Conservation (phyloP, 2,113 vertebrate species). For the Otocyon megalotis region DNA sequence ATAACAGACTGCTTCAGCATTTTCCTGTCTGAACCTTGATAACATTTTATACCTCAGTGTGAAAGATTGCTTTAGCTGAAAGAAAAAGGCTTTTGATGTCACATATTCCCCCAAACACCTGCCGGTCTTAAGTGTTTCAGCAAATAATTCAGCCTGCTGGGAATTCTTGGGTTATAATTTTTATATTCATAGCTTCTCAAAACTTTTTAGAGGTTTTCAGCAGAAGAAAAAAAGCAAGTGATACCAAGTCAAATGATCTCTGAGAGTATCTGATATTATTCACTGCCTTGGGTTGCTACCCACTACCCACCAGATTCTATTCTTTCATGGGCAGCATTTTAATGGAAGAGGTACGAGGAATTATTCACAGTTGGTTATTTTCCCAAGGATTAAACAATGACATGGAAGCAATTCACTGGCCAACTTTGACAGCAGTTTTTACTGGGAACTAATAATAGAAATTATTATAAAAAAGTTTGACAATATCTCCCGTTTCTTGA, state of each 20-base stretch:
- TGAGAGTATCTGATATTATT: not conserved
- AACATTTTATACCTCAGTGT: conserved; percentile 24
- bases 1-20: conserved; percentile 37
- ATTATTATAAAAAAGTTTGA: conserved; percentile 17
- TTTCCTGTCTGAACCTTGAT: conserved; percentile 36
- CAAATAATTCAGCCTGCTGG: conserved; percentile 54
- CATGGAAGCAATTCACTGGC: not conserved
- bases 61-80: conserved; percentile 15
- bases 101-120: conserved; percentile 62
- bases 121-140: conserved; percentile 32
- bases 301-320: not conserved
- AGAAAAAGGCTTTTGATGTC: conserved; percentile 63
- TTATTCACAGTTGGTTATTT: not conserved
- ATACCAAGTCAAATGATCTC: conserved; percentile 19
- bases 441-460: conserved; percentile 16
- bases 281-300: not conserved
- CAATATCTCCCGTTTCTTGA: not conserved
- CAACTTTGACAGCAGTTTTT: conserved; percentile 5
- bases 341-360: not conserved
- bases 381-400: not conserved
- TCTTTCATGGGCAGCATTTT: not conserved
- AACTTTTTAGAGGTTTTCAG: conserved; percentile 55
- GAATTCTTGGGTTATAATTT: conserved; percentile 60
- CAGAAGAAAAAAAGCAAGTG: not conserved
- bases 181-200: conserved; percentile 55